A percentile compares a stretch with the other conserved stretches of the same genome.
Conservation (phyloP, 2,113 vertebrate species). For the Bombycilla garrulus region DNA sequence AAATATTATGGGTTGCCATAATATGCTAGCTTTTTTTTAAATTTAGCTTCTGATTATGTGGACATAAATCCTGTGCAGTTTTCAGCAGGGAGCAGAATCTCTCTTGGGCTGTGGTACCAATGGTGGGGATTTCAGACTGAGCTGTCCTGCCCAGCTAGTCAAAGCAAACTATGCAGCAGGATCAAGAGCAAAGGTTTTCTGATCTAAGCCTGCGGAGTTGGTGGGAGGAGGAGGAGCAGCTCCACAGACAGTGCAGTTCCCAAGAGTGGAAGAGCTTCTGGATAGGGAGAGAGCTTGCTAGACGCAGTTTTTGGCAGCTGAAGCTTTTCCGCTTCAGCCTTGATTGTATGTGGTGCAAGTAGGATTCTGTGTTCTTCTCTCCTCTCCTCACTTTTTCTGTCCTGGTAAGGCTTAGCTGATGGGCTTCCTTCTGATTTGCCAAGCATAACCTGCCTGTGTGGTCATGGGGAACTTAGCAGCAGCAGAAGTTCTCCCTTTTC, state of each 20-base stretch:
- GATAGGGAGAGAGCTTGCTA: background rate
- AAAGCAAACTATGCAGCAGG: background rate
- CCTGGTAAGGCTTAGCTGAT: background rate
- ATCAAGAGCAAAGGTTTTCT: background rate
- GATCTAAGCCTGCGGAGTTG: background rate
- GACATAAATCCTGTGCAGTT: background rate
- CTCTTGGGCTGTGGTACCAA: background rate
- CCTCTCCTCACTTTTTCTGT: background rate
- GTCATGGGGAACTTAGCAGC: background rate
- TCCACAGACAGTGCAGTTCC: background rate
- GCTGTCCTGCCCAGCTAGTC: background rate
- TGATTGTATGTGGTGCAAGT: background rate
- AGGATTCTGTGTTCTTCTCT: background rate
- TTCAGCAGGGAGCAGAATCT: background rate
- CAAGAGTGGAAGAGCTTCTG: background rate
- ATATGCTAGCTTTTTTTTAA: background rate
- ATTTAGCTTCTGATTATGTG: background rate
- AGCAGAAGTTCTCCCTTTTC: background rate
- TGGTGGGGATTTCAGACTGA: background rate
- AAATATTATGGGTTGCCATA: background rate
- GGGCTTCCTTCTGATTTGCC: background rate
- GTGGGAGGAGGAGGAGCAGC: background rate
- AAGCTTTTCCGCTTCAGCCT: background rate
- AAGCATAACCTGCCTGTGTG: background rate
- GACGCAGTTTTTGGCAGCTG: background rate